A percentile compares a stretch with the other conserved stretches of the same genome.
Evolutionary conservation across 1,140 invertebrate species (phyloP).

Genomic region (Magallana ariakensis): DNA sequence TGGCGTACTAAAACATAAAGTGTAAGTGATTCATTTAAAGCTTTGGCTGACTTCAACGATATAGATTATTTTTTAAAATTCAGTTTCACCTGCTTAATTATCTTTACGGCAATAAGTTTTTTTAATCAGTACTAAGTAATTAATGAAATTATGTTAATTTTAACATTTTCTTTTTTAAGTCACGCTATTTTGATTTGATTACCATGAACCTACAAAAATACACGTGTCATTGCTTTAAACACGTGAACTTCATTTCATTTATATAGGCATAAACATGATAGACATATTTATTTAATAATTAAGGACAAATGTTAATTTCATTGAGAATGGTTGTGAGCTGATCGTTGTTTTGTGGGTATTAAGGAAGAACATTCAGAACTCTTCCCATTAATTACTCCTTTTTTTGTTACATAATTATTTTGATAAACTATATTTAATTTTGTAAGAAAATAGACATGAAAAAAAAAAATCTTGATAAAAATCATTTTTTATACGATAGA

Average conservation of each 20-base stretch:
- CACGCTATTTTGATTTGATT: too few species aligned
- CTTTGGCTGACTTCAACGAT: too few species aligned
- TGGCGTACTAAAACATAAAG: too few species aligned
- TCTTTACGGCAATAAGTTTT: too few species aligned
- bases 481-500: background rate
- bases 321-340: constrained; percentile 6
- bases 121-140: too few species aligned
- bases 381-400: background rate
- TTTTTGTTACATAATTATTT: constrained; percentile 21
- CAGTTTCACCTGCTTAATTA: too few species aligned
- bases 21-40: too few species aligned
- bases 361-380: background rate
- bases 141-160: too few species aligned
- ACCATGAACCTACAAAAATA: too few species aligned
- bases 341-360: background rate
- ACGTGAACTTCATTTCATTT: background rate
- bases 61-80: too few species aligned
- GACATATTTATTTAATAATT: background rate
- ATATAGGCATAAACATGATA: background rate
- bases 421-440: constrained; percentile 30
- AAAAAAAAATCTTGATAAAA: constrained; percentile 25
- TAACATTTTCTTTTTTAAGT: too few species aligned
- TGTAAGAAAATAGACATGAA: constrained; percentile 22
- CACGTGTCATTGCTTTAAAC: too few species aligned
- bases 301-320: background rate